Conservation (phyloP, 2,888 invertebrate genomes). For the Abrostola triplasia region DNA sequence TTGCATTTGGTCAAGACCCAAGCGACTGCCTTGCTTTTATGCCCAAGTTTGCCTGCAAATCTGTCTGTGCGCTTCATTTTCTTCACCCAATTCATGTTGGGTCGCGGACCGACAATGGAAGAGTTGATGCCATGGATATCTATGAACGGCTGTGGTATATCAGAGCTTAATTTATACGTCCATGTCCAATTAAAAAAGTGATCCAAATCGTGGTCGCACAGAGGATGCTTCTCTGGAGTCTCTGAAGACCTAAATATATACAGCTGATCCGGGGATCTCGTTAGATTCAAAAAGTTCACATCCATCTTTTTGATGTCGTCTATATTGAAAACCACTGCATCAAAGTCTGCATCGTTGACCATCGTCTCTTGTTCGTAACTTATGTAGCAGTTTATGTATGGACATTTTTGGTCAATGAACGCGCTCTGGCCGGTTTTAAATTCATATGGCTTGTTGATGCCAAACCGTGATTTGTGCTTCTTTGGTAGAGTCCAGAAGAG, state of each 20-base stretch:
- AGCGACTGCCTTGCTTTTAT: conserved; percentile 74
- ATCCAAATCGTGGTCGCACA: conserved; percentile 73
- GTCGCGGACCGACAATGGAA: conserved; percentile 70
- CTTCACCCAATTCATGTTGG: conserved; percentile 65
- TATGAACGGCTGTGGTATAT: conserved; percentile 75
- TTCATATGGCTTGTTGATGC: conserved; percentile 45
- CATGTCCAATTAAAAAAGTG: conserved; percentile 83
- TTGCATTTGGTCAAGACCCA: conserved; percentile 75
- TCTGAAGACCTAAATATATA: conserved; percentile 78
- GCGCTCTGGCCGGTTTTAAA: conserved; percentile 66
- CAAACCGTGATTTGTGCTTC: conserved; percentile 41
- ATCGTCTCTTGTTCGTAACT: conserved; percentile 71
- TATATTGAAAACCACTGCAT: conserved; percentile 75
- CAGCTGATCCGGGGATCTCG: conserved; percentile 68
- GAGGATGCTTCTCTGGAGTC: conserved; percentile 68
- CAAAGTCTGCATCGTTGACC: conserved; percentile 67
- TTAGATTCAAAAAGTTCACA: conserved; percentile 57
- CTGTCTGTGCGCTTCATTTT: conserved; percentile 62
- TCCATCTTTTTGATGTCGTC: conserved; percentile 64
- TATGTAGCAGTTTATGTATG: conserved; percentile 76
- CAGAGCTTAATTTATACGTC: conserved; percentile 80
- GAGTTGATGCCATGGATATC: conserved; percentile 65
- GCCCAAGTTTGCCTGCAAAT: conserved; percentile 52
- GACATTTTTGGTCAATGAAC: conserved; percentile 77
- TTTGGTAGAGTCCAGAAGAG: conserved; percentile 72